Conservation (phyloP, 2,113 vertebrate genomes). For the Meriones unguiculatus region DNA sequence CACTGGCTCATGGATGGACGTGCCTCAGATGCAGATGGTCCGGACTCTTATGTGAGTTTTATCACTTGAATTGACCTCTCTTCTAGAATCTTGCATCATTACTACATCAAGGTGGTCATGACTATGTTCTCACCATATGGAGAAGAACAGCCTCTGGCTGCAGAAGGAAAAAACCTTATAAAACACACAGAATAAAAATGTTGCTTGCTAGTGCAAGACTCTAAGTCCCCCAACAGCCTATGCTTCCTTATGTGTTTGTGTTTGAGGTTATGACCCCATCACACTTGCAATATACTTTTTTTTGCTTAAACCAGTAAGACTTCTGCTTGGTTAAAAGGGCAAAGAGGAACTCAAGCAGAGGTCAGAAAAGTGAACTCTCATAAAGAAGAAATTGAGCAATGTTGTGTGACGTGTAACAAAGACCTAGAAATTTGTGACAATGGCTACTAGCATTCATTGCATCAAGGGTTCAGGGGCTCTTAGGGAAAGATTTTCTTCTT, state of each 20-base stretch:
- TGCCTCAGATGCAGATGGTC: neutral
- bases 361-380: neutral
- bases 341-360: neutral
- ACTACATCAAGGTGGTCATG: no score
- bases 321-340: neutral
- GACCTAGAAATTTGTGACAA: neutral
- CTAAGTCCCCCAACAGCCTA: fast-evolving
- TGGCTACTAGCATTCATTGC: neutral
- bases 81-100: neutral
- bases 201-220: no score
- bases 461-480: neutral
- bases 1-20: neutral
- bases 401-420: neutral
- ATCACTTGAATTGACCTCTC: neutral
- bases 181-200: neutral
- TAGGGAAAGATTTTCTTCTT: neutral
- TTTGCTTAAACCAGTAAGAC: neutral
- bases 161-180: neutral
- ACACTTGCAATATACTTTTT: neutral
- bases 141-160: neutral
- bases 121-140: neutral
- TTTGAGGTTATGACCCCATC: neutral
- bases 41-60: neutral
- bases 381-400: neutral
- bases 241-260: neutral